phyloP scores from a whole-genome alignment of 1,140 invertebrate genomes.

The Drosophila pseudoananassae region DNA sequence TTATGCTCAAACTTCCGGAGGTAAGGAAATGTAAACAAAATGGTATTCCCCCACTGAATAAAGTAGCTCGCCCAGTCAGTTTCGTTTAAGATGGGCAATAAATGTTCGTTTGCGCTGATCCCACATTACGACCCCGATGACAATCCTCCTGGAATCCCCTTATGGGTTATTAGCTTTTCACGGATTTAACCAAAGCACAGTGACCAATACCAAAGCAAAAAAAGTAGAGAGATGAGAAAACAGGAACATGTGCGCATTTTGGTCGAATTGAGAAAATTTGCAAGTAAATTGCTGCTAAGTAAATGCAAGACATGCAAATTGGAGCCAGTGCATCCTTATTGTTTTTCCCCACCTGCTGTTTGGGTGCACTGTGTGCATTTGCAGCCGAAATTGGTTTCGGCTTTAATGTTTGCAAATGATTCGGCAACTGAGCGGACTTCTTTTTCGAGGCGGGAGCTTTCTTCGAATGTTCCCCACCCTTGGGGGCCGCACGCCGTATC shows the following conservation, averaged over 20 bases:
- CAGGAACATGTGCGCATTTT: conserved; percentile 22
- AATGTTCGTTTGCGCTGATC: conserved; percentile 77
- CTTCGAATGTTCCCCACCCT: conserved; percentile 23
- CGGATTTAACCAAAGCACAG: conserved; percentile 46
- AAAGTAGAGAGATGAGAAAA: not conserved
- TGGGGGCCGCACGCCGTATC: conserved; percentile 85
- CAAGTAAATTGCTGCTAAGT: conserved; percentile 79
- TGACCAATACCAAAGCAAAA: not conserved
- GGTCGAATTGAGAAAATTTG: conserved; percentile 50
- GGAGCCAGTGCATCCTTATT: conserved; percentile 25
- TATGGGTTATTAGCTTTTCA: conserved; percentile 80
- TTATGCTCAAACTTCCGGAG: conserved; percentile 7
- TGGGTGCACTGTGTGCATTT: conserved; percentile 83
- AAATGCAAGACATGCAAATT: conserved; percentile 80
- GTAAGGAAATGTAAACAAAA: conserved; percentile 28
- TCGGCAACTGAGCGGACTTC: conserved; percentile 84
- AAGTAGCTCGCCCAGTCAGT: conserved; percentile 40
- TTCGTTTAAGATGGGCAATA: conserved; percentile 71
- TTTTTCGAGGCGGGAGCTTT: conserved; percentile 31
- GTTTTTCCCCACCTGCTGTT: conserved; percentile 62
- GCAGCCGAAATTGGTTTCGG: conserved; percentile 84
- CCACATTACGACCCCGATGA: conserved; percentile 72
- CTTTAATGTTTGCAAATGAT: conserved; percentile 88
- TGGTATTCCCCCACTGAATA: conserved; percentile 1
- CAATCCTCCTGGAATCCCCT: conserved; percentile 73